Base-by-base conservation (phyloP, 2,797 vertebrate genomes). In the Pelobates cultripes region DNA sequence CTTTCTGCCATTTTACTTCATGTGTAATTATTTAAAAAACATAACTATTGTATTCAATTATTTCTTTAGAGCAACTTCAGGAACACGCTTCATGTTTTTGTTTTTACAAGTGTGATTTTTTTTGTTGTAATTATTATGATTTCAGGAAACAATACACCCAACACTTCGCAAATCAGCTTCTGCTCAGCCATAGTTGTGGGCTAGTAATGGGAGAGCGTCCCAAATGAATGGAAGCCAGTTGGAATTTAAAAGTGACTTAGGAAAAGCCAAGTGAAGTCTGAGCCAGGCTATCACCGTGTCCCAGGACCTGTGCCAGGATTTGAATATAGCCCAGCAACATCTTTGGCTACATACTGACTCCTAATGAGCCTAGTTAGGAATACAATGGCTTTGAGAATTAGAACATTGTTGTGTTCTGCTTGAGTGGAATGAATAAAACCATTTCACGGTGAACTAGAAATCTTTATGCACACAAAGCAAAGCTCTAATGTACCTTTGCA, bases 171-270 rank as follows among this genome's bases (percentile, higher is more conserved):
- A 75, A 78, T 75, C 81, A 61, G 76, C 81, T 75, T 79, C 75
- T 83, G 81, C 78, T 83, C 77, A 71, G 77, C 70, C 78, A 53
- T 78, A 70, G 51, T 74, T 83, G 63, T 69, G 77, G 82, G 57
- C 72, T 64, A 51, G 57, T 75, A 71, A 83, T 70, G 41, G 82
- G 72, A 66, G 68, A 70, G 47, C 4, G 70, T 78, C 77, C 76
- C 81, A 83, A 77, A 43, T 78, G 64, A 83, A 14, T 73, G 76
- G 61, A 5, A 73, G 81, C 81, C 81, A 83, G 70, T 70, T 83
- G 81, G 76, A 78, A 47, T 83, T 70, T 77, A 78, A 79, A 83
- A 83, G 72, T 75, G 77, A 75, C 77, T 79, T 69, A 73, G 64
- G 73, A 79, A 55, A 75, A 71, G 41, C 43, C 40, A 64, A 66